Base-by-base conservation (phyloP, 2,113 vertebrate species). In the Lepus americanus region DNA sequence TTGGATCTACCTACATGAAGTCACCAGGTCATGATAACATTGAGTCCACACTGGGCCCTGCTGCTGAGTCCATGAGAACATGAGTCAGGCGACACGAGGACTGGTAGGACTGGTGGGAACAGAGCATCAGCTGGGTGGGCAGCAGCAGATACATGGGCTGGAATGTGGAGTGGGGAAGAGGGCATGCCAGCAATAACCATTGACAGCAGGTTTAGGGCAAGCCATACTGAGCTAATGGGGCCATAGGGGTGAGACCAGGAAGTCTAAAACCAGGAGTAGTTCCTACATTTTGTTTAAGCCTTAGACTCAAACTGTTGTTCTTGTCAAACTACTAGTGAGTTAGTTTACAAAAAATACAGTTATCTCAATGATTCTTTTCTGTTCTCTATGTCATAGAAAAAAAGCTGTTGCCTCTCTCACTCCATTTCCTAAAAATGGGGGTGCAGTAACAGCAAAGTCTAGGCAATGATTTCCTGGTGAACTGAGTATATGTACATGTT, bases 301-400 rank as follows among this genome's bases (percentile, higher is more conserved):
- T 86, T 36, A 66, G 79, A 80, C 36, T 86, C 51, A 39, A 81
- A 8, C 9, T n/a, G 27, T 61, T 69, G 63, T 39, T 74, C 13
- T 90, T 51, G 20, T 79, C 53, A 81, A 92, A 77, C 51, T 63
- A 44, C 12, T 22, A n/a, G 76, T 59, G 39, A 17, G 20, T 78
- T 69, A 53, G 69, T 92, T 88, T 86, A 79, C 13, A 74, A 55
- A 74, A 4, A n/a, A 87, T 49, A 94, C 84, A 61, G 19, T 79
- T 4, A 82, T 6, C 23, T 86, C 80, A 27, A 76, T 17, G 49
- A 12, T 69, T 89, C 63, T 72, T 51, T 85, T 17, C 25, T 63
- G 63, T 80, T 36, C 17, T 49, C 27, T 67, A 5, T 64, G n/a
- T 10, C 22, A 19, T n/a, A 73, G 87, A 93, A 81, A 72, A 2